These are phyloP conservation scores for Macrosiphum euphorbiae DNA, from an alignment of 2,888 invertebrate genomes.

Conservation along the genomic window DNA sequence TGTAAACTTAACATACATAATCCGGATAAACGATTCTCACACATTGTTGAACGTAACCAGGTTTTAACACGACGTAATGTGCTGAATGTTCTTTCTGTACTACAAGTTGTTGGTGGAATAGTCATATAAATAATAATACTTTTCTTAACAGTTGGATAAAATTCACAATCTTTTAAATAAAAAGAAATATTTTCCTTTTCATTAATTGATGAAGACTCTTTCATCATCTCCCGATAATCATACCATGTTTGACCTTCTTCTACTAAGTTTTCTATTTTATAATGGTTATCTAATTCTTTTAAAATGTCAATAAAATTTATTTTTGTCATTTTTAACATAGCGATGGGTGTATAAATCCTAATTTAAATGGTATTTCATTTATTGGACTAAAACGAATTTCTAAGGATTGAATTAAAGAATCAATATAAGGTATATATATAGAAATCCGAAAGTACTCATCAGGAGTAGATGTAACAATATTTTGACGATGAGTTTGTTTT, in stretches of 20 bases:
- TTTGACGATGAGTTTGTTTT: constrained; percentile 33
- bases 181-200: constrained; percentile 54
- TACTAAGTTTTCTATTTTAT: constrained; percentile 26
- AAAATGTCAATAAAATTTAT: constrained; percentile 11
- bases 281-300: not conserved
- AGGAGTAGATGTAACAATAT: not conserved
- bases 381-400: constrained; percentile 19
- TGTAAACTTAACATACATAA: constrained; percentile 65
- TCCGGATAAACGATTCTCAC: constrained; percentile 65
- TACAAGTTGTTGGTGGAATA: constrained; percentile 40
- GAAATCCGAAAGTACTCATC: constrained; percentile 28
- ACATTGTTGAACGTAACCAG: constrained; percentile 67
- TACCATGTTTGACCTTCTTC: constrained; percentile 19
- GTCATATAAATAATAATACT: constrained; percentile 13
- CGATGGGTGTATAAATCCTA: constrained; percentile 10
- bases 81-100: constrained; percentile 27
- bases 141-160: constrained; percentile 14
- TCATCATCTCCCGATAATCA: constrained; percentile 18
- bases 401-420: constrained; percentile 15
- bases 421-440: constrained; percentile 18
- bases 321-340: constrained; percentile 25
- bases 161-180: constrained; percentile 26
- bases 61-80: constrained; percentile 60
- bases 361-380: constrained; percentile 13
- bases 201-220: constrained; percentile 51